Evolutionary conservation across 2,797 vertebrate species (phyloP), one percentile per base, ranked within the genome.

Genomic region (Tokudaia muenninki): DNA sequence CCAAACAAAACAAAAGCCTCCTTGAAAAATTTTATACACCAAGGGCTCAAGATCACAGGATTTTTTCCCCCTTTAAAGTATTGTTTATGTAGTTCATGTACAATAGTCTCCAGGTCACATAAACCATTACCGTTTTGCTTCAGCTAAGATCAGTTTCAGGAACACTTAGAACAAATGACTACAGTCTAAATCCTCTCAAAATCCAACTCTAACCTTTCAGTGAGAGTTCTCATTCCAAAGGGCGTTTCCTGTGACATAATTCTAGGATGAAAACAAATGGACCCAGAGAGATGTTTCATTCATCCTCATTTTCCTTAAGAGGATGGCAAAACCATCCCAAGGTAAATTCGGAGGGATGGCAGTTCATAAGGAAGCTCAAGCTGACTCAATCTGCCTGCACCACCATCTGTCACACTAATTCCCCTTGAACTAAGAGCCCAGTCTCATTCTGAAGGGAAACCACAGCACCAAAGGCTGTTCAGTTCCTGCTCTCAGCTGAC

Each of bases 191-290:
- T 90, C 22, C 34, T 89, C 13, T 94, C 29, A 50, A 74, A 19
- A 86, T 47, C 92, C 61, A 91, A 77, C 47, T 50, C 59, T 24
- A 55, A 6, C 37, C 12, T 87, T 44, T 63, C 31, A 37, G 79
- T 5, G 22, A 8, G 26, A 63, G 82, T 22, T 93, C 59, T 83
- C 52, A 61, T 74, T 84, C 61, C 19, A 50, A 90, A 84, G 10
- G 14, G 52, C 55, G 22, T 87, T 63, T 31, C 4, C 74, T 80
- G 59, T 44, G 55, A 78, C 65, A 14, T 78, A 95, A 97, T 75
- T 8, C 44, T 82, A 37, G 31, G 91, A 91, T 94, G 47, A 86
- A 91, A 96, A 94, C 70, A 92, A 83, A 94, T 55, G 87, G 24
- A 55, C 2, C 17, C 52, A 47, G 37, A 84, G 52, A 63, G 19